Base-by-base conservation (phyloP, 2,888 invertebrate species). In the Synergus japonicus region DNA sequence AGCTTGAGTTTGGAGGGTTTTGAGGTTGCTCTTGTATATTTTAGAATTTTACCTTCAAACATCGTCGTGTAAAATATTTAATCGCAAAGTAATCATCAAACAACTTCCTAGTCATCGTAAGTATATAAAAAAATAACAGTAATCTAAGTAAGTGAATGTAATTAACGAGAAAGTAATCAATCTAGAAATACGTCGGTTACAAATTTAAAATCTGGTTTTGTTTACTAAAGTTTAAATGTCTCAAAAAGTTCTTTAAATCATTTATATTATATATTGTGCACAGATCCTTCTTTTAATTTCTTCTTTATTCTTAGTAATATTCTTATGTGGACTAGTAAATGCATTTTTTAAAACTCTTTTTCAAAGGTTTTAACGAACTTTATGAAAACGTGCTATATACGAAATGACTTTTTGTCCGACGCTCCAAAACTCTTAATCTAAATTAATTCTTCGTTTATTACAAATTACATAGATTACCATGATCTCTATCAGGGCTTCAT, bases 191-290 rank as follows among this genome's bases (percentile, higher is more conserved):
- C 49, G n/a, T 43, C 46, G 54, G 73, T 76, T 49, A 58, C 3
- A 7, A 60, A 49, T 44, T 79, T 69, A 1, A 77, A 73, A 73
- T 10, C 10, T 54, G n/a, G 37, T 37, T 73, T 37, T 73, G 54
- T 73, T 73, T 73, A 54, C 73, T 29, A 73, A 73, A 49, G 44
- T 73, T 73, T 73, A 73, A 73, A 73, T 37, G 73, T 5, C 73
- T 49, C n/a, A 3, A n/a, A 73, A 37, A 15, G 0, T 8, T 37
- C n/a, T 73, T 15, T 54, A 29, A 9, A 37, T 5, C 49, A 0
- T 37, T n/a, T 41, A 65, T 41, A 29, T n/a, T 54, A 1, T n/a
- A 13, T 5, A 63, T n/a, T 37, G 29, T 49, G 49, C 5, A n/a
- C 5, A 37, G 10, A 10, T 44, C 12, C 37, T 2, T 37, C 3